These are phyloP conservation scores for Sylvicapra grimmia DNA, from an alignment of 2,113 vertebrate genomes.

Conservation along the genomic window DNA sequence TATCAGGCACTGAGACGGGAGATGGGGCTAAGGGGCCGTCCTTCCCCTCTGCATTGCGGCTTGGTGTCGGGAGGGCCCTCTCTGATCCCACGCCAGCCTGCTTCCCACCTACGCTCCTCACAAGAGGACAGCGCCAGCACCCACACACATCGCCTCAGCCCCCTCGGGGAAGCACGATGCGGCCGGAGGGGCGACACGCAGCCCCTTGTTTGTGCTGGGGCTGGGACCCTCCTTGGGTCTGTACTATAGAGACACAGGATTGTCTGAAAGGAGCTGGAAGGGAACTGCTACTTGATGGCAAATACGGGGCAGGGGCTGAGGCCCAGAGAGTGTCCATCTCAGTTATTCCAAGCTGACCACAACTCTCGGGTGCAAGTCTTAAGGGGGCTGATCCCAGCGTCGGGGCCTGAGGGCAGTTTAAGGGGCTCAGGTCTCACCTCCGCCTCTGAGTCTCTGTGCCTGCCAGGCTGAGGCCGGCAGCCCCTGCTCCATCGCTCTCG, in stretches of 20 bases:
- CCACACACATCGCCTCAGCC: not conserved
- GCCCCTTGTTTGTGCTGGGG: not conserved
- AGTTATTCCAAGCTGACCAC: not conserved
- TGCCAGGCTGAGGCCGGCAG: not conserved
- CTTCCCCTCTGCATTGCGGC: not conserved
- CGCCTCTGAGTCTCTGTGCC: not conserved
- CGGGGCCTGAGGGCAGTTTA: not conserved
- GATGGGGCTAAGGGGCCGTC: not conserved
- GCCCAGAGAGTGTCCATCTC: not conserved
- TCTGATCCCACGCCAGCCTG: not conserved
- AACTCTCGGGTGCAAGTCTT: slow-evolving; percentile 5
- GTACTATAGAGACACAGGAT: not conserved
- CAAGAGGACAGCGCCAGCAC: not conserved
- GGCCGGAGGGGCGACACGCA: not conserved
- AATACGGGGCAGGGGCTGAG: not conserved
- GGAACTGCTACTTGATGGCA: not conserved
- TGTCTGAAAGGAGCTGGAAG: not conserved
- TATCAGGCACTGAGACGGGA: slow-evolving; percentile 61
- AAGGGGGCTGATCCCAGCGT: not conserved
- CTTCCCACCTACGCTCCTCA: not conserved
- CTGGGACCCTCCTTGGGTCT: not conserved
- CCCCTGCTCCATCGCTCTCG: not conserved
- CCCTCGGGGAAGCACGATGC: not conserved
- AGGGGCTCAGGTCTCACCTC: not conserved
- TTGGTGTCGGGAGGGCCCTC: not conserved